phyloP scores from a whole-genome alignment of 1,140 invertebrate genomes.

The Drosophila bifasciata region DNA sequence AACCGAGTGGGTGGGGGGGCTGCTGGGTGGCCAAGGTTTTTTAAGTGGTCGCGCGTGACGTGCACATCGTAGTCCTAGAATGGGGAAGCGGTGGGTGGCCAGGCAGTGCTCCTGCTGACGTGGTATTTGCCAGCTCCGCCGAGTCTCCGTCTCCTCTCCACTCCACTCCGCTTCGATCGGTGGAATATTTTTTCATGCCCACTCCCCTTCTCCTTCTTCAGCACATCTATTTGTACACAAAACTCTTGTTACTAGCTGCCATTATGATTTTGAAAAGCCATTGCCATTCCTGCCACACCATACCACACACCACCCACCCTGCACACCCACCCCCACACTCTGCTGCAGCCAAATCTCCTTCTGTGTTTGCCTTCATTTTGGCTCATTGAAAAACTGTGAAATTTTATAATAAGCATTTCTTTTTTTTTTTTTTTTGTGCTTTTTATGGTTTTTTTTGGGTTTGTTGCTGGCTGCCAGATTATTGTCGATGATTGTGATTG shows the following conservation, averaged over 20 bases:
- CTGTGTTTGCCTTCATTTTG: conserved; percentile 35
- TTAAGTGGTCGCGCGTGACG: conserved; percentile 83
- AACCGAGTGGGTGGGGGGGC: conserved; percentile 23
- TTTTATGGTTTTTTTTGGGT: conserved; percentile 33
- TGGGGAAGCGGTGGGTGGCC: conserved; percentile 12
- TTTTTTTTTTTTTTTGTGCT: conserved; percentile 8
- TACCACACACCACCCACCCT: conserved; percentile 9
- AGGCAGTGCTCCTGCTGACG: conserved; percentile 68
- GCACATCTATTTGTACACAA: conserved; percentile 72
- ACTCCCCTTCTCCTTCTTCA: conserved; percentile 5
- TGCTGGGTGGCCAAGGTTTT: conserved; percentile 70
- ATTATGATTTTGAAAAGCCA: conserved; percentile 84
- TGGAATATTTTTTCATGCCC: conserved; percentile 31
- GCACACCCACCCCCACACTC: conserved; percentile 3
- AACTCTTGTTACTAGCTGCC: conserved; percentile 84
- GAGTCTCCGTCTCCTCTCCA: too few species aligned
- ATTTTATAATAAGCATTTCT: conserved; percentile 84
- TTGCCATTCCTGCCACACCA: conserved; percentile 51
- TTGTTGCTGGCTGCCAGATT: conserved; percentile 74
- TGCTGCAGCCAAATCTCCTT: too few species aligned
- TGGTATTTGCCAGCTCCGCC: conserved; percentile 74
- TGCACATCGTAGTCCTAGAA: conserved; percentile 37
- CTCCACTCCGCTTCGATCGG: conserved; percentile 37
- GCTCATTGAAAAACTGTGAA: conserved; percentile 84
- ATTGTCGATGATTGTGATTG: conserved; percentile 84